Percentiles rank a stretch among this genome's conserved stretches.
phyloP scores from a whole-genome alignment of 2,113 vertebrate species.

The Heterochromis multidens region DNA sequence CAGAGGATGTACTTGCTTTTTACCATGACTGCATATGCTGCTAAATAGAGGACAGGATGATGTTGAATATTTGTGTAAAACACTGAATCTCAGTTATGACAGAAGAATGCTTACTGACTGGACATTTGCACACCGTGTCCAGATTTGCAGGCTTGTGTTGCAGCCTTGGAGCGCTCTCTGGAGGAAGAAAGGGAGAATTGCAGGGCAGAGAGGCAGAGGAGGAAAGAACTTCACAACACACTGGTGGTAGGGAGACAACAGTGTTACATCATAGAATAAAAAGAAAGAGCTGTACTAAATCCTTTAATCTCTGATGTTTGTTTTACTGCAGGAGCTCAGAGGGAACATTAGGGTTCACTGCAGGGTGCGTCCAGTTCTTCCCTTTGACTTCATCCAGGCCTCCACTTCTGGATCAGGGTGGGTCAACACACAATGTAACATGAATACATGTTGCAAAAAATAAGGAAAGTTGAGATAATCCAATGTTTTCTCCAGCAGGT shows the following conservation, averaged over 20 bases:
- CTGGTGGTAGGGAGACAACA: conserved; percentile 61
- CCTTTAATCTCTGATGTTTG: neutral
- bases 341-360: conserved; percentile 79
- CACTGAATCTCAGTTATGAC: neutral
- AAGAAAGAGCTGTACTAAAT: neutral
- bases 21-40: neutral
- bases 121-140: neutral
- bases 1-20: neutral
- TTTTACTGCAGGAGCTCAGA: conserved; percentile 66
- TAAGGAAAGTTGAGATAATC: neutral
- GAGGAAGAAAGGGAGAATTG: conserved; percentile 68
- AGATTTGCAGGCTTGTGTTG: conserved; percentile 56
- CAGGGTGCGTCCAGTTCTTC: conserved; percentile 68
- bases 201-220: conserved; percentile 61
- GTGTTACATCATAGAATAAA: neutral
- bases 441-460: neutral
- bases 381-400: conserved; percentile 55
- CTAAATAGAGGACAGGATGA: neutral
- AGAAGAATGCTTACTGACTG: neutral
- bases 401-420: conserved; percentile 46
- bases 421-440: neutral
- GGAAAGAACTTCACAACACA: conserved; percentile 69
- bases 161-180: conserved; percentile 64
- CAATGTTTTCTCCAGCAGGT: conserved; percentile 34
- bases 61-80: neutral